These are phyloP conservation scores for Cryptoblepharus egeriae DNA, from an alignment of 2,797 vertebrate species.

Conservation along the genomic window DNA sequence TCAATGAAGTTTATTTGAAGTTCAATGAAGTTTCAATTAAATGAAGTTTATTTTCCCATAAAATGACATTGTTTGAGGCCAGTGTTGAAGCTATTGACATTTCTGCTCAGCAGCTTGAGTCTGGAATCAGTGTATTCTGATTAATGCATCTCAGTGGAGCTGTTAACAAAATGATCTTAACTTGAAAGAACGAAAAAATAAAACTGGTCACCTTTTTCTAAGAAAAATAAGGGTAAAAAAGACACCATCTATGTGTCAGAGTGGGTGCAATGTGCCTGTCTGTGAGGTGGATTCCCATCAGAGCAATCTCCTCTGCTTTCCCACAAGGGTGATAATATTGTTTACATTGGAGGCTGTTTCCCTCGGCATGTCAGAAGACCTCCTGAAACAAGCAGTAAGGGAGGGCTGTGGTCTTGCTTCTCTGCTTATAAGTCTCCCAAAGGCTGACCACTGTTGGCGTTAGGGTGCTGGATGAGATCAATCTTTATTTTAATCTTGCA, in stretches of 20 bases:
- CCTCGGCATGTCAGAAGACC: neutral
- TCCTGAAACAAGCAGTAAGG: neutral
- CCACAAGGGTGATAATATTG: neutral
- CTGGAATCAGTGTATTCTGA: neutral
- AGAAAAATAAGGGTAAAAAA: no score
- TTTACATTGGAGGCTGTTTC: neutral
- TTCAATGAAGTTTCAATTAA: no score
- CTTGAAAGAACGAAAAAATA: neutral
- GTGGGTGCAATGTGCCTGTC: neutral
- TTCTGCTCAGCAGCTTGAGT: neutral
- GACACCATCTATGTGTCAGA: neutral
- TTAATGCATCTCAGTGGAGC: neutral
- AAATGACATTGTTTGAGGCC: neutral
- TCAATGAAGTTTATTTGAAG: neutral
- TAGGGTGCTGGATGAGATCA: neutral
- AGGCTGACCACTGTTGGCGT: neutral
- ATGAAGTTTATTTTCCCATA: neutral
- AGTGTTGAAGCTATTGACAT: neutral
- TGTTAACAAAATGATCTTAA: neutral
- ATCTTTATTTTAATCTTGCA: neutral
- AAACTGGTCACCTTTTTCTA: neutral
- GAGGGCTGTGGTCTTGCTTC: neutral
- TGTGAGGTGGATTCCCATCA: neutral
- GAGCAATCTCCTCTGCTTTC: neutral
- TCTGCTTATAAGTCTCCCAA: neutral